Evolutionary conservation across 2,888 invertebrate genomes (phyloP).

Genomic region (Chrysina gloriosa): DNA sequence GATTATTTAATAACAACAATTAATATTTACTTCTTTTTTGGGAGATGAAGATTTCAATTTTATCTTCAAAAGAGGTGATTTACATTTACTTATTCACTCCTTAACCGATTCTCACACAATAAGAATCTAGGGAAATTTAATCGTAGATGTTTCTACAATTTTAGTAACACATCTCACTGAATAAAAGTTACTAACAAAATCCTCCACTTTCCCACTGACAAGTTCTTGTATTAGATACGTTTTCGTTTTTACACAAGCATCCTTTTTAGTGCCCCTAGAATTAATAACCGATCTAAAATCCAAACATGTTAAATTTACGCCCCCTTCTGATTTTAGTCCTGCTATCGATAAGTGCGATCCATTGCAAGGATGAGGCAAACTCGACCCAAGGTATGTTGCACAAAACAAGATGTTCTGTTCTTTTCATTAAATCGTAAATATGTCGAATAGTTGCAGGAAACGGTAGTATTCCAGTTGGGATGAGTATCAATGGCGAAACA

Average conservation of each 20-base stretch:
- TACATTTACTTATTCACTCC: no score
- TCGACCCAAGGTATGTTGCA: slow-evolving; percentile 4
- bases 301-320: not conserved
- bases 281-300: not conserved
- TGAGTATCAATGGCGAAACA: not conserved
- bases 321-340: slow-evolving; percentile 6
- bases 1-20: no score
- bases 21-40: no score
- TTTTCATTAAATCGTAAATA: slow-evolving; percentile 3
- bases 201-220: not conserved
- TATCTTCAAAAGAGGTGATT: no score
- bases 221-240: slow-evolving; percentile 16
- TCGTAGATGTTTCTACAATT: not conserved
- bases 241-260: slow-evolving; percentile 1
- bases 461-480: not conserved
- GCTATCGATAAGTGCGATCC: not conserved
- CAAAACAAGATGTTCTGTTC: slow-evolving; percentile 1
- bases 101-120: not conserved
- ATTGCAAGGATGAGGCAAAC: not conserved
- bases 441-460: slow-evolving; percentile 3
- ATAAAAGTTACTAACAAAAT: not conserved
- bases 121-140: not conserved
- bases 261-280: not conserved
- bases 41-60: no score
- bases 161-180: not conserved